phyloP scores from a whole-genome alignment of 30 jellyfish, hydroid and myxozoan species.

The Clytia hemisphaerica region DNA sequence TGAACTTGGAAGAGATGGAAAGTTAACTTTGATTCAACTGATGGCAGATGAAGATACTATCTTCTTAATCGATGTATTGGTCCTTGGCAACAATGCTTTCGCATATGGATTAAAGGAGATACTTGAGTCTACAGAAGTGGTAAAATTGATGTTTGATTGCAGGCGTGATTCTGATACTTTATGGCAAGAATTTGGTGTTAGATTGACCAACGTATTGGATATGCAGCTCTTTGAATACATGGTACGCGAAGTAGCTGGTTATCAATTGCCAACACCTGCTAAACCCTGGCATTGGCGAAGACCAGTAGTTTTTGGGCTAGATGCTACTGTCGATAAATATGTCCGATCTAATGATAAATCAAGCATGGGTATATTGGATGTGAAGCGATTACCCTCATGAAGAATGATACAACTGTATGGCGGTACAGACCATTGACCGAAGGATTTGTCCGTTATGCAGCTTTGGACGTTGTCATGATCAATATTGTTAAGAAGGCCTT shows the following conservation, averaged over 20 bases:
- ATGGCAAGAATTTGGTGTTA: conserved; percentile 20
- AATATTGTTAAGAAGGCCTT: neutral
- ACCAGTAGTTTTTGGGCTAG: neutral
- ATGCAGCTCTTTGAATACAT: conserved; percentile 34
- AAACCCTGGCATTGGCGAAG: neutral
- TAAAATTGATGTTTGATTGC: conserved; percentile 35
- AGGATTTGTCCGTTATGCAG: conserved; percentile 19
- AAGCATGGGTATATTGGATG: neutral
- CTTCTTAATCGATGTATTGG: conserved; percentile 18
- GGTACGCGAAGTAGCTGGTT: neutral
- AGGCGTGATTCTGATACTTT: conserved; percentile 29
- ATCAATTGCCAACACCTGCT: neutral
- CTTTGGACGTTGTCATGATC: conserved; percentile 16
- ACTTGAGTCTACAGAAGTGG: neutral
- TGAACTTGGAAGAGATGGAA: conserved; percentile 16
- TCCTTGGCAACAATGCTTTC: conserved; percentile 8
- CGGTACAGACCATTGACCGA: conserved; percentile 11
- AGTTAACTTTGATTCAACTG: conserved; percentile 13
- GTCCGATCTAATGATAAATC: too few relatives aligned
- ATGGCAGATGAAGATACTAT: conserved; percentile 16
- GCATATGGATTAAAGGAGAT: conserved; percentile 13
- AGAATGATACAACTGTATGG: conserved; percentile 21
- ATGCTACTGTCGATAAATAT: neutral
- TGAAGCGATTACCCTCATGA: neutral
- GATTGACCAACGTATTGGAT: conserved; percentile 21